Percentiles rank a stretch among this genome's conserved stretches.
These are phyloP conservation scores for Pyrocoelia pectoralis DNA, from an alignment of 2,888 invertebrate genomes.

Conservation along the genomic window DNA sequence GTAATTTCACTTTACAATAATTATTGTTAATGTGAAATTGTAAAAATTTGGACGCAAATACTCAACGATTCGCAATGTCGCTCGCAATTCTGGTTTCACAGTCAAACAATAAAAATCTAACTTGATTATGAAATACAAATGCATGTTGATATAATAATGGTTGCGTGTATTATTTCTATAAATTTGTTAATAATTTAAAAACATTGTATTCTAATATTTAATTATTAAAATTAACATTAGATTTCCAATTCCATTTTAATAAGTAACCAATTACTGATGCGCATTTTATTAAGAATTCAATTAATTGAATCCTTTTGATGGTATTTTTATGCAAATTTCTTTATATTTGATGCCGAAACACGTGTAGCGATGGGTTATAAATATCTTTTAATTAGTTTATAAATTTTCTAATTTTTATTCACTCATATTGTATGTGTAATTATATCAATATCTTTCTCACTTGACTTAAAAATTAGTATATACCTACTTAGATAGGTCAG, in stretches of 20 bases:
- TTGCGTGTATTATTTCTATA: background rate
- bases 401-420: background rate
- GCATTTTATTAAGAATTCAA: slow-evolving; percentile 9
- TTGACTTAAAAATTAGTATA: background rate
- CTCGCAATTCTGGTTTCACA: no score
- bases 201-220: background rate
- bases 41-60: no score
- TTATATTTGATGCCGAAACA: slow-evolving; percentile 11
- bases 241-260: slow-evolving; percentile 7
- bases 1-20: no score
- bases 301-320: slow-evolving; percentile 11
- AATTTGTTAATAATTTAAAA: background rate
- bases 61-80: no score
- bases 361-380: slow-evolving; percentile 1
- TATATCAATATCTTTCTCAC: slow-evolving; percentile 1
- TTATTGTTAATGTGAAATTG: no score
- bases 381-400: slow-evolving; percentile 2
- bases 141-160: no score
- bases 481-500: background rate
- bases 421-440: background rate
- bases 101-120: no score
- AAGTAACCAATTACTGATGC: slow-evolving; percentile 9
- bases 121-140: no score
- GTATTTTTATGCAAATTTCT: slow-evolving; percentile 9
- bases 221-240: background rate